Conservation (phyloP, 2,888 invertebrate genomes). For the Limulus polyphemus region DNA sequence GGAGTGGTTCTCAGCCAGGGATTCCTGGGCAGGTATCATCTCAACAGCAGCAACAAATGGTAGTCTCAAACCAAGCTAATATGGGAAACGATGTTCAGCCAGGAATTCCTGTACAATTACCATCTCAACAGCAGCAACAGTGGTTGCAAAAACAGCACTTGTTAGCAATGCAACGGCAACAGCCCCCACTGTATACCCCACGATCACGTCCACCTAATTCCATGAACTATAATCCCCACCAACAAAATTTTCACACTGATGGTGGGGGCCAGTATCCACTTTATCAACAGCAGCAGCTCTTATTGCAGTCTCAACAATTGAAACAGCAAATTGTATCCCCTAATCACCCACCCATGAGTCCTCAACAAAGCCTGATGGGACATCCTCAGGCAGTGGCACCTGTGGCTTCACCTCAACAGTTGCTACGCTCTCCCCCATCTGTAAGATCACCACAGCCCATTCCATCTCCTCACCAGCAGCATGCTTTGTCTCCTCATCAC, state of each 20-base stretch:
- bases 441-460: constrained; percentile 64
- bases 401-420: constrained; percentile 48
- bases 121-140: constrained; percentile 17
- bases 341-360: constrained; percentile 54
- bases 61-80: too few relatives aligned
- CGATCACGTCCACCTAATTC: constrained; percentile 19
- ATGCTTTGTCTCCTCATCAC: constrained; percentile 36
- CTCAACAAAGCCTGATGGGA: constrained; percentile 48
- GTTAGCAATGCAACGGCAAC: constrained; percentile 17
- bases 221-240: constrained; percentile 16
- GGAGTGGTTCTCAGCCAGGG: constrained; percentile 5
- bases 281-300: constrained; percentile 31
- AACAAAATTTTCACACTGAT: constrained; percentile 15
- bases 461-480: constrained; percentile 44
- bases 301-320: constrained; percentile 33
- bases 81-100: too few relatives aligned
- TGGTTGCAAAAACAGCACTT: constrained; percentile 24
- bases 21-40: too few relatives aligned
- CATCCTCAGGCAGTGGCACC: constrained; percentile 47
- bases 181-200: constrained; percentile 30
- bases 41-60: too few relatives aligned
- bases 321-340: constrained; percentile 41
- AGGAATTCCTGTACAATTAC: too few relatives aligned
- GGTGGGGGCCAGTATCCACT: constrained; percentile 29
- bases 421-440: constrained; percentile 67